These are phyloP conservation scores for Drosophila sordidula DNA, from an alignment of 2,888 invertebrate species.

Conservation along the genomic window DNA sequence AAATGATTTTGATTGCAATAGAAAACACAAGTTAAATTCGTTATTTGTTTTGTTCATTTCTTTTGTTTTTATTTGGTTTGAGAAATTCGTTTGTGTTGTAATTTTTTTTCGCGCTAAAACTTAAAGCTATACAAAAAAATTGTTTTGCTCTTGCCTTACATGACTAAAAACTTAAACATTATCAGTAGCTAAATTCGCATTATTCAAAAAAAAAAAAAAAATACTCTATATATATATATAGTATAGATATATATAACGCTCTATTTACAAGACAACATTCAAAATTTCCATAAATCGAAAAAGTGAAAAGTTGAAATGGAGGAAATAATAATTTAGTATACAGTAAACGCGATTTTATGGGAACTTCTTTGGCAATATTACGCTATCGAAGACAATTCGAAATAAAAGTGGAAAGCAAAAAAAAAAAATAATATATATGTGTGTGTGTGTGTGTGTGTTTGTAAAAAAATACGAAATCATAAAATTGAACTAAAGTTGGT, in stretches of 20 bases:
- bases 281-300: slow-evolving; percentile 8
- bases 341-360: slow-evolving; percentile 12
- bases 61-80: slow-evolving; percentile 67
- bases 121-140: slow-evolving; percentile 77
- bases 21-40: slow-evolving; percentile 5
- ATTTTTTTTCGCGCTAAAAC: slow-evolving; percentile 77
- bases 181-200: slow-evolving; percentile 76
- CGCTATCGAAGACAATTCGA: slow-evolving; percentile 44
- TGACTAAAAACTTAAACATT: slow-evolving; percentile 73
- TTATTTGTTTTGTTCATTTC: slow-evolving; percentile 51
- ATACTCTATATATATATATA: slow-evolving; percentile 26
- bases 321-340: slow-evolving; percentile 19
- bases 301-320: background rate
- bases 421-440: background rate
- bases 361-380: slow-evolving; percentile 7
- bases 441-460: slow-evolving; percentile 1
- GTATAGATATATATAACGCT: slow-evolving; percentile 26
- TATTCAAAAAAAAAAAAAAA: slow-evolving; percentile 41
- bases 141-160: slow-evolving; percentile 56
- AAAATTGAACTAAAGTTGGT: slow-evolving; percentile 62
- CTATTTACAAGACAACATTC: slow-evolving; percentile 50
- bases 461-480: slow-evolving; percentile 30
- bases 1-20: background rate
- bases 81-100: slow-evolving; percentile 76
- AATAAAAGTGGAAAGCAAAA: background rate